Evolutionary conservation across 2,113 vertebrate species (phyloP).

Genomic region (Embiotoca jacksoni): DNA sequence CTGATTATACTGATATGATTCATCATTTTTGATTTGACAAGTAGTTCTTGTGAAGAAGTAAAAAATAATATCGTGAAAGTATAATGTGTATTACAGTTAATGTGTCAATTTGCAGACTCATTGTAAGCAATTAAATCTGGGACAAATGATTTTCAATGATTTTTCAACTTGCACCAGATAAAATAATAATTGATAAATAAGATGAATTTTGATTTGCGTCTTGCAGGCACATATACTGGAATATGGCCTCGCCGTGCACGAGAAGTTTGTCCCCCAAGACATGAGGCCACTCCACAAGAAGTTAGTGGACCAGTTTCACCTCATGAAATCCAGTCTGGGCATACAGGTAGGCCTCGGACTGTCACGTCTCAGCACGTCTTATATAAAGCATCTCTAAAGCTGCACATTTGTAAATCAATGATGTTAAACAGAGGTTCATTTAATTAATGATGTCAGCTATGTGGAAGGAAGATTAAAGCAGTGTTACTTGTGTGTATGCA

Average conservation of each 20-base stretch:
- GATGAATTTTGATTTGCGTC: neutral
- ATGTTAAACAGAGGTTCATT: constrained; percentile 3
- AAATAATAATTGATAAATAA: neutral
- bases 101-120: too few species aligned
- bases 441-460: neutral
- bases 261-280: constrained; percentile 97
- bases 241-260: constrained; percentile 94
- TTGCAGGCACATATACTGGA: constrained; percentile 96
- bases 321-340: constrained; percentile 98
- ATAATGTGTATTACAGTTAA: too few species aligned
- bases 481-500: neutral
- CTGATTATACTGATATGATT: neutral
- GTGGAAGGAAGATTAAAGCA: neutral
- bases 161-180: neutral
- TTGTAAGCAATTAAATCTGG: too few species aligned
- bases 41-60: neutral
- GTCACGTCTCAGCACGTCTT: neutral
- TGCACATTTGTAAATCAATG: neutral
- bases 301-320: constrained; percentile 97
- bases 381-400: neutral
- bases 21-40: neutral
- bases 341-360: constrained; percentile 88
- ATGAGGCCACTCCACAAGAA: constrained; percentile 99
- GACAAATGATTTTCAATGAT: too few species aligned
- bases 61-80: neutral